Evolutionary conservation across 2,113 vertebrate species (phyloP).

Genomic region (Micromys minutus): DNA sequence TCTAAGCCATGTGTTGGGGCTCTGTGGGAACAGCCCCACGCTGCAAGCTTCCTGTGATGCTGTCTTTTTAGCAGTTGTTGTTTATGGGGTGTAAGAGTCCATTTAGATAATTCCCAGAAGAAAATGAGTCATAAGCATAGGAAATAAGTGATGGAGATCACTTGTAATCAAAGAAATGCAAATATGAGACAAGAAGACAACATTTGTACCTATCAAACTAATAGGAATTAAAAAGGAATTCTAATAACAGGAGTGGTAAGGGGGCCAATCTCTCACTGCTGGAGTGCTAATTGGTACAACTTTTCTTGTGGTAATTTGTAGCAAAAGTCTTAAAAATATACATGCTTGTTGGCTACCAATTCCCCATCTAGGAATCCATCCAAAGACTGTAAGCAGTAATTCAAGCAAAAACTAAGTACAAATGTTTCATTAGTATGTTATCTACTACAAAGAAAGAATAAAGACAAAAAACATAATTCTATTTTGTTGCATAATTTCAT

Average conservation of each 20-base stretch:
- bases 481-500: conserved; percentile 33
- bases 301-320: conserved; percentile 28
- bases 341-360: not conserved
- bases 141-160: conserved; percentile 55
- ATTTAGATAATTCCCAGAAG: conserved; percentile 50
- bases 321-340: conserved; percentile 46
- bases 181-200: conserved; percentile 48
- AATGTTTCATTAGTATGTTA: not conserved
- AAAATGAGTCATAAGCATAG: conserved; percentile 58
- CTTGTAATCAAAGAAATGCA: conserved; percentile 71
- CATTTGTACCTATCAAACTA: conserved; percentile 63
- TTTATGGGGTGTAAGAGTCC: not conserved
- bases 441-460: not conserved
- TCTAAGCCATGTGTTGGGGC: not conserved
- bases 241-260: not conserved
- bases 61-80: not conserved
- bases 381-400: not conserved
- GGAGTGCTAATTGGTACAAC: not conserved
- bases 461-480: not conserved
- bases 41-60: not conserved
- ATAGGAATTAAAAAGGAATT: conserved; percentile 54
- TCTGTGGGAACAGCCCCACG: fast-evolving
- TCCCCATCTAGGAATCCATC: not conserved
- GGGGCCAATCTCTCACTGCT: not conserved
- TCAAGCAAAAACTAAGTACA: not conserved